phyloP scores from a whole-genome alignment of 2,113 vertebrate species.

The Myiopsitta monachus region DNA sequence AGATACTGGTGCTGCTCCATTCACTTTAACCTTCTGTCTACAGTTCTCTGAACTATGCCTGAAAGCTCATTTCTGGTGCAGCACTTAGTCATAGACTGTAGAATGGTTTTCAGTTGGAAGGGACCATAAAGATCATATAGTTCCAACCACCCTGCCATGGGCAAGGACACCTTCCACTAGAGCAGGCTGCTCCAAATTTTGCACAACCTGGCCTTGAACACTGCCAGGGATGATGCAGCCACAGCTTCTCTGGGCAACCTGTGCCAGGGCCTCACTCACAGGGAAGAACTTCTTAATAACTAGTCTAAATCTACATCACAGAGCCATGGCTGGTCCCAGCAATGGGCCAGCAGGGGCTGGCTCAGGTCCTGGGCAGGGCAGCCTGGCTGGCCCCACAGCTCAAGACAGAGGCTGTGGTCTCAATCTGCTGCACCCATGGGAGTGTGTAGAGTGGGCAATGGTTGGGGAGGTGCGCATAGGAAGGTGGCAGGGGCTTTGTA shows the following conservation, averaged over 20 bases:
- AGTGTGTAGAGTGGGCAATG: fast-evolving
- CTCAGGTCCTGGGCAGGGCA: background rate
- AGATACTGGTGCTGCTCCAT: background rate
- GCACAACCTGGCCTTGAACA: background rate
- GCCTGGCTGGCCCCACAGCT: background rate
- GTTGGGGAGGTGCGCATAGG: background rate
- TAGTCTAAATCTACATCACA: background rate
- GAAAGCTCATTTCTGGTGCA: background rate
- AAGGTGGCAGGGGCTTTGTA: background rate
- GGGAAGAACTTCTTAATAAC: background rate
- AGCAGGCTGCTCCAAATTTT: background rate
- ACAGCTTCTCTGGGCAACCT: background rate
- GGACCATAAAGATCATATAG: background rate
- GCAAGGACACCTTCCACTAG: background rate
- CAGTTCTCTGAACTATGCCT: background rate
- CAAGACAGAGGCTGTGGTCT: background rate
- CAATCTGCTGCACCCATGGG: fast-evolving
- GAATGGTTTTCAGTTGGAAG: background rate
- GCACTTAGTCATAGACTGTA: background rate
- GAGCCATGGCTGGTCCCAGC: background rate
- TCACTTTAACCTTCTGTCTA: background rate
- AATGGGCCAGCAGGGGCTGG: background rate
- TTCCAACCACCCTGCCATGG: background rate
- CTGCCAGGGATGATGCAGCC: background rate
- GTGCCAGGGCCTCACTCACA: background rate